These are phyloP conservation scores for Rafetus swinhoei DNA, from an alignment of 2,113 vertebrate genomes.

Conservation along the genomic window DNA sequence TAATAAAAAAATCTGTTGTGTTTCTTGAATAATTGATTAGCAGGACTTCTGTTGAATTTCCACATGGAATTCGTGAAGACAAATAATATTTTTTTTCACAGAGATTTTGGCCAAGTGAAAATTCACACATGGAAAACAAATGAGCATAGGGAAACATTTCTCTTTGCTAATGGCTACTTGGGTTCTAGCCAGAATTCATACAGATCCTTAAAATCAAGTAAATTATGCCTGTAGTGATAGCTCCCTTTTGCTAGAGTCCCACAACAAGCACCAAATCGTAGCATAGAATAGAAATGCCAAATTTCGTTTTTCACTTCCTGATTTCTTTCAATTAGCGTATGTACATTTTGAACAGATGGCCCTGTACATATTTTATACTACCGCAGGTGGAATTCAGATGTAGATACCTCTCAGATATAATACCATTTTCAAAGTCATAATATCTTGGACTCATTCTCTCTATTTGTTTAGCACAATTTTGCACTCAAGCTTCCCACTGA, in stretches of 20 bases:
- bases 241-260: constrained; percentile 29
- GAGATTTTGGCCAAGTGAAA: constrained; percentile 19
- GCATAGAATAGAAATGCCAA: constrained; percentile 45
- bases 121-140: constrained; percentile 57
- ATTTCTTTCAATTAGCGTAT: constrained; percentile 44
- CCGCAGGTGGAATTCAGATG: background rate
- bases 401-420: background rate
- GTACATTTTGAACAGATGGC: background rate
- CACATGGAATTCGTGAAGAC: constrained; percentile 52
- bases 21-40: constrained; percentile 61
- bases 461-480: background rate
- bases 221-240: constrained; percentile 40
- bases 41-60: constrained; percentile 60
- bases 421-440: accelerated
- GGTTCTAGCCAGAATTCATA: constrained; percentile 47
- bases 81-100: constrained; percentile 9
- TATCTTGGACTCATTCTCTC: background rate
- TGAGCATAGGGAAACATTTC: constrained; percentile 36
- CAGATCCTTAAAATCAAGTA: constrained; percentile 46
- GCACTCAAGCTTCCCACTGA: accelerated
- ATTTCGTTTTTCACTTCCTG: constrained; percentile 51
- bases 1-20: background rate
- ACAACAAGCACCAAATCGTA: constrained; percentile 33
- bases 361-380: background rate
- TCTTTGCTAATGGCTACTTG: constrained; percentile 28